Evolutionary conservation across 1,140 invertebrate species (phyloP), one percentile per base, ranked within the genome.

Genomic region (Bradysia coprophila): DNA sequence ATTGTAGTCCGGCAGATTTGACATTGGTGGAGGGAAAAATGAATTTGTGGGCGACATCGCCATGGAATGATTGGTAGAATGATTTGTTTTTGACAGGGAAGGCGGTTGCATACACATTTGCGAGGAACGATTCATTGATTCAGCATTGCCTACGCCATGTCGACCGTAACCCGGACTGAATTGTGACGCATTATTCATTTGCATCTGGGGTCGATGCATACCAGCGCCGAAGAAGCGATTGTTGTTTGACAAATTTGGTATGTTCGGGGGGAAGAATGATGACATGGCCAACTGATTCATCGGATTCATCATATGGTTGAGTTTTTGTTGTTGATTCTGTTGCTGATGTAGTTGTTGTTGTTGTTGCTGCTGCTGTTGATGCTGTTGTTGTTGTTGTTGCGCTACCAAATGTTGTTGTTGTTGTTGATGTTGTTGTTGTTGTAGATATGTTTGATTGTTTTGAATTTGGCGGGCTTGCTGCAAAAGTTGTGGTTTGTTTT

Each of bases 291-390:
- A 2, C 24, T 47, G 34, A 36, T 45, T 49, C 39, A 43, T 52
- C 1, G 60, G 56, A 46, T 64, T 61, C 38, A 64, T 51, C n/a
- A 64, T 49, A 49, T 63, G 68, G 41, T 67, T 62, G 13, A 13
- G 2, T 21, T 39, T 18, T 21, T 21, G n/a, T 32, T n/a, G 15
- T 31, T 43, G 42, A 4, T 38, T 21, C 9, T 38, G 21, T 3
- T 38, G 10, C n/a, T 43, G 38, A 3, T 18, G n/a, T 21, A n/a
- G 38, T 13, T 32, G 21, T 13, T 22, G 36, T 15, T 28, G 34
- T 10, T 13, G 16, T 5, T 10, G 23, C 5, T 36, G 16, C n/a
- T 42, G 28, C n/a, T 21, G 16, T 13, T 42, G 28, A 15, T 23
- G 10, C 18, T 21, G 50, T 22, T 49, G 52, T 37, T 49, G 49